Evolutionary conservation across 2,113 vertebrate species (phyloP), one percentile per base, ranked within the genome.

Genomic region (Limnothrissa miodon): DNA sequence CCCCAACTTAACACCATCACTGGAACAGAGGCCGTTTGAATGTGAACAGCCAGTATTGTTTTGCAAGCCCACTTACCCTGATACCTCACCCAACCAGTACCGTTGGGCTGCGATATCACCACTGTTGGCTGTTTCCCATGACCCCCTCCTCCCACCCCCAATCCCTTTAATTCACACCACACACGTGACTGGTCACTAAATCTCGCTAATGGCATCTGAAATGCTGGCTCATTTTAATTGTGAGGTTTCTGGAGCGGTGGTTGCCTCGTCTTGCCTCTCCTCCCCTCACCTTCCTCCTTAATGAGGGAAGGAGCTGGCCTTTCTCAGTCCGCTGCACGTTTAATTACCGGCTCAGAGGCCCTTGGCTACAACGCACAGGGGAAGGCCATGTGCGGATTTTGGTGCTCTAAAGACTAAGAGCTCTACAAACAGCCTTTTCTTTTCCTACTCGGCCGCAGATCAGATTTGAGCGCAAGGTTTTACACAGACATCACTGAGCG

Each of bases 331-430:
- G 82, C 88, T 90, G 89, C 89, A 88, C 90, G 90, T 93, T 92
- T 92, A 93, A 93, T 93, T 91, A 92, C 87, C 87, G 83, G 89
- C 88, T 87, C 86, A 70, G 46, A 86, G 88, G 89, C 86, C 86
- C 84, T 88, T 82, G 80, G 70, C 83, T 74, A 80, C 80, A 1
- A 59, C 33, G 84, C 83, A 84, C 85, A 33, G 74, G 83, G 87
- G 86, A 89, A 80, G 51, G 78, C 15, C 66, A 15, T 15, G 59
- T n/a, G 29, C n/a, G 59, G 59, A 36, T 74, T 74, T 39, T 4
- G 29, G 29, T 74, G 33, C 66, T 15, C 11, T 36, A 33, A 25
- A 70, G 62, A 70, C 62, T 29, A 70, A 70, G 62, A 70, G 66
- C 66, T 21, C 13, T 29, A 78, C 48, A 51, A 44, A 56, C 44